Conservation (phyloP, 2,888 invertebrate species). For the Drosophila acutilabella region DNA sequence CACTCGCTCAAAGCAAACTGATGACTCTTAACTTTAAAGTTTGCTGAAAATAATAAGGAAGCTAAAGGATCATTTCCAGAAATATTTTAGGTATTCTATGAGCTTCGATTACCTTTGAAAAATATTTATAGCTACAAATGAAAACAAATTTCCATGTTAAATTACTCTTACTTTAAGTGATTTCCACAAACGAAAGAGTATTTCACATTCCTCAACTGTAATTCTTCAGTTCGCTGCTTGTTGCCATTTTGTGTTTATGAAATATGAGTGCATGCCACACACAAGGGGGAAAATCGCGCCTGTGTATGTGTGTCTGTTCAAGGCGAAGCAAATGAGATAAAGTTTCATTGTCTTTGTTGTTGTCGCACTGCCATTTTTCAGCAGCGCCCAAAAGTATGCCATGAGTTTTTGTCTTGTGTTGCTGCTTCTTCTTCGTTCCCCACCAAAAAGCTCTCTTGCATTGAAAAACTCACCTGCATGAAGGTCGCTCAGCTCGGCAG, state of each 20-base stretch:
- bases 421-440: conserved; percentile 2
- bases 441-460: conserved; percentile 42
- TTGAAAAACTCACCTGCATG: conserved; percentile 62
- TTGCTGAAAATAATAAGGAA: conserved; percentile 10
- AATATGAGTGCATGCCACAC: conserved; percentile 10
- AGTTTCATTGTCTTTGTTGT: conserved; percentile 35
- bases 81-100: background rate
- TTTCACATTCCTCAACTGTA: background rate
- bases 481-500: conserved; percentile 34
- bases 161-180: too few relatives aligned
- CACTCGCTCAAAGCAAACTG: conserved; percentile 43
- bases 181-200: conserved; percentile 21
- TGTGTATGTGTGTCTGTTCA: conserved; percentile 1
- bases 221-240: conserved; percentile 33
- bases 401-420: conserved; percentile 10
- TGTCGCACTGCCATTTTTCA: conserved; percentile 46
- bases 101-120: background rate
- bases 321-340: conserved; percentile 31
- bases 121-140: background rate
- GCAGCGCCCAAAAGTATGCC: conserved; percentile 69
- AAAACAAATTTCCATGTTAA: too few relatives aligned
- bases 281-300: background rate
- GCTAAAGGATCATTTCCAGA: background rate
- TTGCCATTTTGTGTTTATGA: conserved; percentile 55
- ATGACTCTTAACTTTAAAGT: conserved; percentile 44